Conservation (phyloP, 2,113 vertebrate genomes). For the Cyanoliseus patagonus region DNA sequence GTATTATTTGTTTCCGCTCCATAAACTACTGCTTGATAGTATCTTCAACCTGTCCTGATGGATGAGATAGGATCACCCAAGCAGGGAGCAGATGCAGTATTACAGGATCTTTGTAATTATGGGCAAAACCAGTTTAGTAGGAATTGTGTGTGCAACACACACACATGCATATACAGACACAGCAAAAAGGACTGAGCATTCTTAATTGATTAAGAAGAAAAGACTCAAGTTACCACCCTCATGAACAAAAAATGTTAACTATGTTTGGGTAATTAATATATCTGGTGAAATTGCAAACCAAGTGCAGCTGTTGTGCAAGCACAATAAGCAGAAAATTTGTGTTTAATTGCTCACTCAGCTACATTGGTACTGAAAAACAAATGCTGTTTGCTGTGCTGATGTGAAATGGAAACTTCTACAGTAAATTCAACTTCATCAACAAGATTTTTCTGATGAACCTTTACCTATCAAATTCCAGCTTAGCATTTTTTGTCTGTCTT, state of each 20-base stretch:
- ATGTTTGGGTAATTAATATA: not conserved
- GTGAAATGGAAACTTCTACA: not conserved
- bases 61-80: not conserved
- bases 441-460: not conserved
- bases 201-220: slow-evolving; percentile 1
- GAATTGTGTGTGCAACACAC: not conserved
- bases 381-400: not conserved
- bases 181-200: not conserved
- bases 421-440: not conserved
- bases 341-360: not conserved
- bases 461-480: not conserved
- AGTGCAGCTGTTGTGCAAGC: not conserved
- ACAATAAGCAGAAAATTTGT: not conserved
- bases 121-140: not conserved
- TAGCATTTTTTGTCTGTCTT: not conserved
- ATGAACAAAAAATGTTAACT: not conserved
- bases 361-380: not conserved
- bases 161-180: too few species aligned
- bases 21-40: not conserved
- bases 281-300: not conserved
- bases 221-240: not conserved
- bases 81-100: not conserved
- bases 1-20: not conserved
- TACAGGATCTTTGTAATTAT: not conserved
- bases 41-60: not conserved